phyloP scores from a whole-genome alignment of 1,140 invertebrate genomes.

The Hyphantria cunea region DNA sequence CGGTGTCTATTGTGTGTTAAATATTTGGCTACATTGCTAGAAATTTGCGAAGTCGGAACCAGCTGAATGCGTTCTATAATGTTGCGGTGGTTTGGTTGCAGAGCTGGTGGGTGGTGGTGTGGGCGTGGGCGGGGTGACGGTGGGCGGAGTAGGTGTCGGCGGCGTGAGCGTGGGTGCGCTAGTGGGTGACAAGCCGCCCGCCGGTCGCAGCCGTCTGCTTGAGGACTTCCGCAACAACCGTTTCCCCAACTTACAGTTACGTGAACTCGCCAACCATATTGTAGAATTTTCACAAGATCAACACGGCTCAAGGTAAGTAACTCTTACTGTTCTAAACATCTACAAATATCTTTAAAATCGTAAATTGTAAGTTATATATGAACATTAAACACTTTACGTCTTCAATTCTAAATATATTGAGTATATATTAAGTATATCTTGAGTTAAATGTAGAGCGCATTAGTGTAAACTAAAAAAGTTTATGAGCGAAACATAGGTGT shows the following conservation, averaged over 20 bases:
- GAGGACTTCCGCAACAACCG: constrained; percentile 96
- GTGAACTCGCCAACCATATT: constrained; percentile 99
- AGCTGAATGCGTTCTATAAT: neutral
- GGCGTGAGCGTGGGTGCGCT: constrained; percentile 55
- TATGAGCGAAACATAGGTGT: too few species aligned
- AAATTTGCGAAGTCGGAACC: neutral
- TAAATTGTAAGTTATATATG: too few species aligned
- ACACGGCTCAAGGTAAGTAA: constrained; percentile 93
- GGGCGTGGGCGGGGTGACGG: constrained; percentile 49
- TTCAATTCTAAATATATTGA: too few species aligned
- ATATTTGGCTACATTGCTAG: neutral
- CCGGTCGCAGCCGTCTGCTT: constrained; percentile 93
- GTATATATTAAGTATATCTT: too few species aligned
- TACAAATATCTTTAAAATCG: too few species aligned
- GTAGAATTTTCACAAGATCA: constrained; percentile 99
- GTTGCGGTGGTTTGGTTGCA: constrained; percentile 32
- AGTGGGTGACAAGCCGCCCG: constrained; percentile 80
- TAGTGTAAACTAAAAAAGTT: too few species aligned
- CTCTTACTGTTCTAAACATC: neutral
- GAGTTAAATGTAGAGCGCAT: too few species aligned
- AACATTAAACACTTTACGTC: too few species aligned
- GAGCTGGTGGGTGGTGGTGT: constrained; percentile 66
- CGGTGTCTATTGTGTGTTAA: neutral
- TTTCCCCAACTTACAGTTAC: constrained; percentile 96
- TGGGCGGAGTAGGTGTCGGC: constrained; percentile 61